Base-by-base conservation (phyloP, 2,113 vertebrate genomes). In the Progne subis region DNA sequence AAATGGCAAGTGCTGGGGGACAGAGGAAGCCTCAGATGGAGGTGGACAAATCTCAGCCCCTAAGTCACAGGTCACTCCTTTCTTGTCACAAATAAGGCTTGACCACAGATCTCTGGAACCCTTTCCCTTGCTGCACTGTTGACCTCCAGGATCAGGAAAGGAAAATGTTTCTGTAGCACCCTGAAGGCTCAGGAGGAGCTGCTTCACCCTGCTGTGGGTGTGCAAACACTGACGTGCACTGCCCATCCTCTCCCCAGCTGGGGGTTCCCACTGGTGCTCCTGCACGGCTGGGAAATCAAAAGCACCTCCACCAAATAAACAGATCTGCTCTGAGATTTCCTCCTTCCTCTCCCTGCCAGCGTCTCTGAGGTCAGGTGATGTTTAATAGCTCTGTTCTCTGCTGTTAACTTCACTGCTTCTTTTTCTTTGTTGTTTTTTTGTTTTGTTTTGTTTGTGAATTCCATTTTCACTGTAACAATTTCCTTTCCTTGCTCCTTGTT, bases 231-330 rank as follows among this genome's bases (percentile, higher is more conserved):
- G 0, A 8, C 0, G 0, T 37, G 71, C 21, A 1, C 43, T 37
- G 28, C 41, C 15, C 0, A 0, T 25, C 32, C 63, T 82, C 64
- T 49, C 26, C 47, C 11, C 0, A 0, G 12, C 46, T 49, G 15
- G 47, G 24, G 5, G 4, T 56, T 84, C 52, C 52, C 84, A 31
- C 60, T 60, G 43, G 2, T 52, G 64, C n/a, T 79, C 56, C 41
- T 28, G 39, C 16, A 34, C 0, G 2, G 29, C 28, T 82, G 43
- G 53, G 28, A 79, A 56, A 74, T 60, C 37, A 87, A 71, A 82
- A 85, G 28, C 34, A 20, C 21, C 88, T 85, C 59, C 50, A 80
- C 19, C 59, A 69, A 37, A 79, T 21, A 85, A 85, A 91, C 78
- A 76, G 71, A 91, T 12, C 65, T 95, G 31, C 55, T 92, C 37